Evolutionary conservation across 2,888 invertebrate genomes (phyloP).

Genomic region (Acanthosoma haemorrhoidale): DNA sequence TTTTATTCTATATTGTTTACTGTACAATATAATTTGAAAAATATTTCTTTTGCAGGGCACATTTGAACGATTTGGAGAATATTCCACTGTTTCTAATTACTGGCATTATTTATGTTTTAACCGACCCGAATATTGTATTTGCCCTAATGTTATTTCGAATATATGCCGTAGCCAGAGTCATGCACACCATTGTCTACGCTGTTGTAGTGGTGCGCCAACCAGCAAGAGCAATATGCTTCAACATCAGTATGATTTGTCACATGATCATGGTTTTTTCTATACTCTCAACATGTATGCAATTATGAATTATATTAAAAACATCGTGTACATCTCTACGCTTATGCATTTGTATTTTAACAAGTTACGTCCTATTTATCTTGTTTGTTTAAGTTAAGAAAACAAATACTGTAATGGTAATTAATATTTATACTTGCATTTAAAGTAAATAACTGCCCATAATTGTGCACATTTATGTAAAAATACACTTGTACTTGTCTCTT

Average conservation of each 20-base stretch:
- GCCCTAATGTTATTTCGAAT: conserved; percentile 41
- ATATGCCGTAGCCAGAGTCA: conserved; percentile 40
- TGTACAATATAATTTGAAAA: too few species aligned
- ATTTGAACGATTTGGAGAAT: conserved; percentile 42
- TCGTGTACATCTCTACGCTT: too few species aligned
- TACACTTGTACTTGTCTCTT: too few species aligned
- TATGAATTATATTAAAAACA: neutral
- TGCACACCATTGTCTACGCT: conserved; percentile 40
- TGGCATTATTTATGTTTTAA: conserved; percentile 39
- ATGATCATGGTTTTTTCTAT: conserved; percentile 20
- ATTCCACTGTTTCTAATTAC: conserved; percentile 41
- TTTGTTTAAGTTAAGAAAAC: too few species aligned
- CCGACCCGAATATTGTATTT: conserved; percentile 40
- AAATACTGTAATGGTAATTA: too few species aligned
- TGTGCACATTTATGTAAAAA: too few species aligned
- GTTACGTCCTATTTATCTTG: too few species aligned
- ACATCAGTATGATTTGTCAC: conserved; percentile 31
- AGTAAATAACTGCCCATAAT: too few species aligned
- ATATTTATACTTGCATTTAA: too few species aligned
- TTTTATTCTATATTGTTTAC: too few species aligned
- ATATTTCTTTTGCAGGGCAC: conserved; percentile 40
- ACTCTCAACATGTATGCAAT: conserved; percentile 1
- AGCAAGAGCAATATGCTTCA: conserved; percentile 39
- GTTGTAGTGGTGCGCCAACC: conserved; percentile 40
- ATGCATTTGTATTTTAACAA: too few species aligned